These are phyloP conservation scores for Cathartes aura DNA, from an alignment of 2,113 vertebrate genomes.

Conservation along the genomic window DNA sequence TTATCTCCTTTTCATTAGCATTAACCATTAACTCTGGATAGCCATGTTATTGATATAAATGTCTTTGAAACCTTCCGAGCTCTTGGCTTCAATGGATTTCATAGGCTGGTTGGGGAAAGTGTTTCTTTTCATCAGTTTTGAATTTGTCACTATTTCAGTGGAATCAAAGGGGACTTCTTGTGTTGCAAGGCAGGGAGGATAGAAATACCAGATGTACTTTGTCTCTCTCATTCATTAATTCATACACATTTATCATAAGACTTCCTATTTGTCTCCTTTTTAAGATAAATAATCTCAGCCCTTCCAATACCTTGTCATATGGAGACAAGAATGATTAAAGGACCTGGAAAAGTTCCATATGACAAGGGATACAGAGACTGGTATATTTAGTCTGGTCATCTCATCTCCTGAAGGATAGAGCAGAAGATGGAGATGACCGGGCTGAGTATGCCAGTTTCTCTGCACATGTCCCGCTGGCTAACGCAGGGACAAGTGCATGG, in stretches of 20 bases:
- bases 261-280: slow-evolving; percentile 58
- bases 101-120: background rate
- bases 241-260: slow-evolving; percentile 34
- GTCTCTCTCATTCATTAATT: slow-evolving; percentile 61
- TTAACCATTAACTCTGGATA: slow-evolving; percentile 49
- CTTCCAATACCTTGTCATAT: slow-evolving; percentile 42
- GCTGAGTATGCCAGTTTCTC: background rate
- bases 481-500: background rate
- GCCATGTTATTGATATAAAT: slow-evolving; percentile 55
- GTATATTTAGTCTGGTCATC: background rate
- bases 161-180: slow-evolving; percentile 40
- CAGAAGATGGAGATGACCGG: background rate
- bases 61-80: slow-evolving; percentile 44
- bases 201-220: slow-evolving; percentile 48
- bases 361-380: background rate
- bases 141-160: slow-evolving; percentile 53
- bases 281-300: slow-evolving; percentile 62
- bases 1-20: slow-evolving; percentile 64
- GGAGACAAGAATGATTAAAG: slow-evolving; percentile 53
- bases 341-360: background rate
- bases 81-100: background rate
- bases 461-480: background rate
- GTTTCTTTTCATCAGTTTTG: slow-evolving; percentile 48
- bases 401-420: background rate
- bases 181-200: slow-evolving; percentile 40